A percentile compares a stretch with the other conserved stretches of the same genome.
phyloP scores from a whole-genome alignment of 2,888 invertebrate genomes.

The Gymnoscelis rufifasciata region DNA sequence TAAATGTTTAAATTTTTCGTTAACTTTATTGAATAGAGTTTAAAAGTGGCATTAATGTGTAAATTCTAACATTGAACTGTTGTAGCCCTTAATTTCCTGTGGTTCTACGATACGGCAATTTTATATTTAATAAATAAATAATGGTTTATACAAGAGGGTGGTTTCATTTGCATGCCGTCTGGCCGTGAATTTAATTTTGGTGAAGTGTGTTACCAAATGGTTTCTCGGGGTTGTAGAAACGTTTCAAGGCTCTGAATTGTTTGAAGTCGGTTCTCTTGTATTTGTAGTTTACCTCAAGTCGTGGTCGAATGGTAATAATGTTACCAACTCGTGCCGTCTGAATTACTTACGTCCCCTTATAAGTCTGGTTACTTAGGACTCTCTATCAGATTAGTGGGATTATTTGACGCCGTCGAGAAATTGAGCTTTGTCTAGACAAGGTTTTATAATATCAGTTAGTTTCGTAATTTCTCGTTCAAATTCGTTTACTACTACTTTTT shows the following conservation, averaged over 20 bases:
- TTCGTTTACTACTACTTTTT: too few relatives aligned
- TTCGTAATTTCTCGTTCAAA: too few relatives aligned
- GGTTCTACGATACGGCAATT: slow-evolving; percentile 64
- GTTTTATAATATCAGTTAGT: neutral
- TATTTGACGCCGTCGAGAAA: slow-evolving; percentile 28
- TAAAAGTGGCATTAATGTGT: slow-evolving; percentile 49
- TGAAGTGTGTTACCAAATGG: slow-evolving; percentile 10
- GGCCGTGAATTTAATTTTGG: slow-evolving; percentile 15
- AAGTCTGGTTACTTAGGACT: slow-evolving; percentile 30
- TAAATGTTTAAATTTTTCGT: slow-evolving; percentile 64
- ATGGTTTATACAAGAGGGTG: slow-evolving; percentile 48
- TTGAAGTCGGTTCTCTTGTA: slow-evolving; percentile 19
- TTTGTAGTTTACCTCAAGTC: slow-evolving; percentile 18
- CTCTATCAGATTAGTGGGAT: slow-evolving; percentile 35
- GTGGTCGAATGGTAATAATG: slow-evolving; percentile 34
- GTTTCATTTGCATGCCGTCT: slow-evolving; percentile 28
- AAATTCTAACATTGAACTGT: slow-evolving; percentile 51
- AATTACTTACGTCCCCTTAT: slow-evolving; percentile 16
- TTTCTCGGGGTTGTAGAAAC: slow-evolving; percentile 14
- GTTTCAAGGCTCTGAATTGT: slow-evolving; percentile 21
- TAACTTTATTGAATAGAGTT: slow-evolving; percentile 73
- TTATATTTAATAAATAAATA: slow-evolving; percentile 72
- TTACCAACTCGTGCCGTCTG: slow-evolving; percentile 23
- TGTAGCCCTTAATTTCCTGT: slow-evolving; percentile 57
- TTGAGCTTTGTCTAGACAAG: slow-evolving; percentile 33